These are phyloP conservation scores for Phaenicophaeus curvirostris DNA, from an alignment of 2,797 vertebrate species.

Conservation along the genomic window DNA sequence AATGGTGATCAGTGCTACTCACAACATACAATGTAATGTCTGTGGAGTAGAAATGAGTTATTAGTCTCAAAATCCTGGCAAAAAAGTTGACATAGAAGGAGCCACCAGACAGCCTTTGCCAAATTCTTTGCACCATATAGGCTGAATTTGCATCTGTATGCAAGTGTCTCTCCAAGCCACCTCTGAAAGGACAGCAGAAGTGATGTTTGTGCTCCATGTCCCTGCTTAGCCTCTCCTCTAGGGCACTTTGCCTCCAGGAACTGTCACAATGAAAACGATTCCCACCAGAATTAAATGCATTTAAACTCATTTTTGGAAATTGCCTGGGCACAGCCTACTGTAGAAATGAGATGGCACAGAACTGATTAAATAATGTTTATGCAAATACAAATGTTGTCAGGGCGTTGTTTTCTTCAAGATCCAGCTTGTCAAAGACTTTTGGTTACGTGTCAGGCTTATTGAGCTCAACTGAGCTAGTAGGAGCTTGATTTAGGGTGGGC, in stretches of 20 bases:
- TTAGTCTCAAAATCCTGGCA: neutral
- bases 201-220: neutral
- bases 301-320: conserved; percentile 55
- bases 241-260: neutral
- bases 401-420: conserved; percentile 55
- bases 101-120: neutral
- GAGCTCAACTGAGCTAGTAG: conserved; percentile 31
- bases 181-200: neutral
- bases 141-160: neutral
- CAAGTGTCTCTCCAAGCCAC: fast-evolving
- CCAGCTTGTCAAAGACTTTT: conserved; percentile 33
- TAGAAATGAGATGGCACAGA: conserved; percentile 61
- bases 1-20: too few species aligned
- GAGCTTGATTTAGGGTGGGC: conserved; percentile 6
- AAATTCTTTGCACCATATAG: fast-evolving
- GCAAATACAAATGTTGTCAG: conserved; percentile 40
- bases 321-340: conserved; percentile 39
- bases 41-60: neutral
- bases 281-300: conserved; percentile 48
- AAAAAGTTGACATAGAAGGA: neutral
- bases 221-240: neutral
- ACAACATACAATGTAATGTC: neutral
- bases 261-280: neutral
- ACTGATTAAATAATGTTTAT: conserved; percentile 56
- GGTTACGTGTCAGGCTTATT: neutral